Evolutionary conservation across 2,888 invertebrate species (phyloP).

Genomic region (Embidobia sp.): DNA sequence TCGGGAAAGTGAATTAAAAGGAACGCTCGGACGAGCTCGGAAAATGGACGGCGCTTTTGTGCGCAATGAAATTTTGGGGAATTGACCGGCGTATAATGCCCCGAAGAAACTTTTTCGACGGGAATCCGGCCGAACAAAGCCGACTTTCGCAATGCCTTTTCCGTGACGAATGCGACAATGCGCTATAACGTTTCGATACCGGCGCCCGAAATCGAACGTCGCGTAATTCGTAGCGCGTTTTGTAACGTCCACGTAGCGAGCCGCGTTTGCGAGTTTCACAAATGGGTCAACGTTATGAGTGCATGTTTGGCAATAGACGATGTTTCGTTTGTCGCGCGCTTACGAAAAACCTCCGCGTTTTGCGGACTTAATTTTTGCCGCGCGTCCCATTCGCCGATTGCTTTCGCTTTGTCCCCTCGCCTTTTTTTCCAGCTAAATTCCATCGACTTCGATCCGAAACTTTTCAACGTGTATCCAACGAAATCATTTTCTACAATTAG

Average conservation of each 20-base stretch:
- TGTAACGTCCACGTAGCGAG: slow-evolving; percentile 42
- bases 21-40: too few relatives aligned
- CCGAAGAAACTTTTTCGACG: slow-evolving; percentile 8
- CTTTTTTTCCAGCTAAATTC: too few relatives aligned
- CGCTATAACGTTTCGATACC: slow-evolving; percentile 34
- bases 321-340: slow-evolving; percentile 26
- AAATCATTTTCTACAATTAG: too few relatives aligned
- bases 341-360: slow-evolving; percentile 4
- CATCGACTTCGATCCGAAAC: too few relatives aligned
- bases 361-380: too few relatives aligned
- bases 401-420: too few relatives aligned
- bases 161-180: slow-evolving; percentile 56
- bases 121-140: slow-evolving; percentile 25
- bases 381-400: too few relatives aligned
- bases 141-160: slow-evolving; percentile 41
- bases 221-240: slow-evolving; percentile 55
- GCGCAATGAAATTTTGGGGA: slow-evolving; percentile 18
- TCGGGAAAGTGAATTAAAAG: too few relatives aligned
- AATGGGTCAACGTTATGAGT: slow-evolving; percentile 53
- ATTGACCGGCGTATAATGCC: slow-evolving; percentile 9
- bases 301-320: slow-evolving; percentile 47
- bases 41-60: too few relatives aligned
- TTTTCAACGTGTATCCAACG: too few relatives aligned
- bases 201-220: slow-evolving; percentile 55
- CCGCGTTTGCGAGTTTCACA: slow-evolving; percentile 53